Percentiles rank a stretch among this genome's conserved stretches.
Evolutionary conservation across 2,888 invertebrate genomes (phyloP).

Genomic region (Luperina testacea): DNA sequence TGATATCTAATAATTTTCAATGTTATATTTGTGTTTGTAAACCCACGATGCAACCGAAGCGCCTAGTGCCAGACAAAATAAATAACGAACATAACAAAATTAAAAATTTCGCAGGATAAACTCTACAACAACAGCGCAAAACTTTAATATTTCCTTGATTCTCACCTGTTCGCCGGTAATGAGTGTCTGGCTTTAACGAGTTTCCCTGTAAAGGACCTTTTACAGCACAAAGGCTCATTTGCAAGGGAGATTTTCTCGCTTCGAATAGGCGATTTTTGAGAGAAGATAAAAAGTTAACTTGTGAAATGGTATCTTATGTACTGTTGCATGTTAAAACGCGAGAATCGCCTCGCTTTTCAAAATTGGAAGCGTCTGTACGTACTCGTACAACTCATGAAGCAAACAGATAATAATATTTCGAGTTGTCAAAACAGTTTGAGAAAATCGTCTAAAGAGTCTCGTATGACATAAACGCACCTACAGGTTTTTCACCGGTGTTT

Average conservation of each 20-base stretch:
- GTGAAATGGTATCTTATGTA: background rate
- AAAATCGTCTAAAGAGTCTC: background rate
- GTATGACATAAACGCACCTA: background rate
- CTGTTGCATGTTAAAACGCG: background rate
- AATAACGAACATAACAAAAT: background rate
- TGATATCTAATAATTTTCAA: too few species aligned
- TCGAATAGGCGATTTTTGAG: background rate
- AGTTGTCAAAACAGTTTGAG: background rate
- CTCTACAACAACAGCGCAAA: conserved; percentile 10
- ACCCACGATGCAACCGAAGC: background rate
- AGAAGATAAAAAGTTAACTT: background rate
- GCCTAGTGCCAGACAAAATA: background rate
- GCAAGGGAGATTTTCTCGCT: background rate
- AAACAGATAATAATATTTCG: background rate
- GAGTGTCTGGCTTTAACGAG: conserved; percentile 47
- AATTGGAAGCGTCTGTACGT: background rate
- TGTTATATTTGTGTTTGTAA: background rate
- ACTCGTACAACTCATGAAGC: background rate
- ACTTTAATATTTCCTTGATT: conserved; percentile 42
- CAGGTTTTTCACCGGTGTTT: too few species aligned
- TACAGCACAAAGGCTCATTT: conserved; percentile 5
- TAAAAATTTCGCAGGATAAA: conserved; percentile 5
- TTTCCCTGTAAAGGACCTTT: conserved; percentile 27
- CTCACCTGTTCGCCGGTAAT: conserved; percentile 51
- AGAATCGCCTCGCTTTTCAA: background rate